Percentiles rank a stretch among this genome's conserved stretches.
Conservation (phyloP, 2,888 invertebrate genomes). For the Troides aeacus region DNA sequence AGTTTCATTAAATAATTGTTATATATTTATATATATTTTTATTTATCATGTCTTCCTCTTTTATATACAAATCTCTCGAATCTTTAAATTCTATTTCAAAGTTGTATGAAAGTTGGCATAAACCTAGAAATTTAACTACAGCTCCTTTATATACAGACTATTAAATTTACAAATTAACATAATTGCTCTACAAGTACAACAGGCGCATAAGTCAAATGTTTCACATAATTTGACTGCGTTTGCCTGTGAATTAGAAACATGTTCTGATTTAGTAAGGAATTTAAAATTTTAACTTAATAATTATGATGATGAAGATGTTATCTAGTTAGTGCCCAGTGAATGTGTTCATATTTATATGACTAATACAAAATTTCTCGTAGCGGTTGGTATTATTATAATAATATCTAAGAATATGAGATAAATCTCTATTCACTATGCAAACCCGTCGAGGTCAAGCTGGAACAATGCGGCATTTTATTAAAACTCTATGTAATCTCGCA, state of each 20-base stretch:
- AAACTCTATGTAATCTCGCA: constrained; percentile 1
- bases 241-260: neutral
- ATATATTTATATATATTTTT: no score
- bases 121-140: neutral
- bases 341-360: no score
- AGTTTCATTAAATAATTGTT: no score
- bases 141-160: neutral
- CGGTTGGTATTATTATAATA: neutral
- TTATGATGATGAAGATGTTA: no score
- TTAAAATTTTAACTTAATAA: no score
- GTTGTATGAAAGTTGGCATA: neutral
- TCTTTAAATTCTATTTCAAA: neutral
- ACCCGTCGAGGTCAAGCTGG: constrained; percentile 5
- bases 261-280: no score
- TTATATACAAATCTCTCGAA: no score
- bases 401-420: neutral
- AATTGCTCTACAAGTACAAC: neutral
- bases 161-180: neutral
- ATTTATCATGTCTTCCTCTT: no score
- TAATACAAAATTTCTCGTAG: no score
- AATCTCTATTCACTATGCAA: neutral
- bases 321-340: no score
- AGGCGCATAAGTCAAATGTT: neutral
- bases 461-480: constrained; percentile 17
- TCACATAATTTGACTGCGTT: neutral